A percentile compares a stretch with the other conserved stretches of the same genome.
Conservation (phyloP, 2,113 vertebrate species). For the Blennius ocellaris region DNA sequence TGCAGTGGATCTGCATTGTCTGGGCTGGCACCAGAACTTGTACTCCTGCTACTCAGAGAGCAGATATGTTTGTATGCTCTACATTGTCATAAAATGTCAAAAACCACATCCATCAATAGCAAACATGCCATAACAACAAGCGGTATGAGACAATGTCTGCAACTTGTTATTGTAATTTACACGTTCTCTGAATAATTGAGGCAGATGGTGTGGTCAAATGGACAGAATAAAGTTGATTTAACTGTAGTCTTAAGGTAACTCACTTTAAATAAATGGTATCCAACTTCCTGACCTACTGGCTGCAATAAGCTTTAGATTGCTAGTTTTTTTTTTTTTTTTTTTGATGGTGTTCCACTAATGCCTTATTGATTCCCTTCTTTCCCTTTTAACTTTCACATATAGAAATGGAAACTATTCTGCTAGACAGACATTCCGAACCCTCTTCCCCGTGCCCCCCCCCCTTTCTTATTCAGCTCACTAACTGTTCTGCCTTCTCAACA, state of each 20-base stretch:
- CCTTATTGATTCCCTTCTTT: conserved; percentile 81
- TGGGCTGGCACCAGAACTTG: conserved; percentile 46
- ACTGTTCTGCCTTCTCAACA: conserved; percentile 42
- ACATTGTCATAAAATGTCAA: conserved; percentile 13
- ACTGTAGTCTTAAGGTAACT: conserved; percentile 71
- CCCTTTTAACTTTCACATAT: conserved; percentile 76
- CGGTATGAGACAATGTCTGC: conserved; percentile 20
- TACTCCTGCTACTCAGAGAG: conserved; percentile 33
- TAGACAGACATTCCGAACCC: conserved; percentile 62
- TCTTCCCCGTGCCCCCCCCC: neutral
- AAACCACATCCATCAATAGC: neutral
- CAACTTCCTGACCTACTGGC: conserved; percentile 69
- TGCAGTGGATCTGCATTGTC: conserved; percentile 49
- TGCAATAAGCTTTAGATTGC: conserved; percentile 67
- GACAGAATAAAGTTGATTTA: conserved; percentile 73
- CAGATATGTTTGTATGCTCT: conserved; percentile 36
- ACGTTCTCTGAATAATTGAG: conserved; percentile 48
- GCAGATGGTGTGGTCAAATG: conserved; percentile 57
- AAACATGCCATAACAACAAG: conserved; percentile 23
- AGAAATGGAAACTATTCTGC: conserved; percentile 77
- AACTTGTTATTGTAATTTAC: conserved; percentile 59
- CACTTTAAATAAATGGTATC: conserved; percentile 66
- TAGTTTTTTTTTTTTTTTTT: conserved; percentile 12
- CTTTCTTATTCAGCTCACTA: conserved; percentile 48
- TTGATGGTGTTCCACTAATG: conserved; percentile 79